These are phyloP conservation scores for Panopea generosa DNA, from an alignment of 2,888 invertebrate genomes.

Conservation along the genomic window DNA sequence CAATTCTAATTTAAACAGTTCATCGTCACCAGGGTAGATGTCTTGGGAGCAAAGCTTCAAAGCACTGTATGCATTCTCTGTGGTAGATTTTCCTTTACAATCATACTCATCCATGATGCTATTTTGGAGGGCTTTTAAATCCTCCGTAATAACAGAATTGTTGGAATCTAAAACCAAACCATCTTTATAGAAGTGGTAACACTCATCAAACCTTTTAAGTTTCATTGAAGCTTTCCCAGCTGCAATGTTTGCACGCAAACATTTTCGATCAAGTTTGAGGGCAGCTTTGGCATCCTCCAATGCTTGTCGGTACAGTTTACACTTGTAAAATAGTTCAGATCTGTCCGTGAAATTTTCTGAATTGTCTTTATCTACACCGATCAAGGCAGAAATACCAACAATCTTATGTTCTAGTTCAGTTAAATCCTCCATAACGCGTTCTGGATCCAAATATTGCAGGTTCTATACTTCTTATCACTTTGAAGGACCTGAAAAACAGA, in stretches of 20 bases:
- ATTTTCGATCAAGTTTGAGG: slow-evolving; percentile 44
- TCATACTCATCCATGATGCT: slow-evolving; percentile 71
- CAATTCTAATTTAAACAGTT: slow-evolving; percentile 70
- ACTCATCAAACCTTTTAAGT: slow-evolving; percentile 69
- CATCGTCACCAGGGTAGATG: slow-evolving; percentile 78
- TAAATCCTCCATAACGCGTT: slow-evolving; percentile 6
- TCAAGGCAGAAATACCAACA: slow-evolving; percentile 24
- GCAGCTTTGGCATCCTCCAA: slow-evolving; percentile 68
- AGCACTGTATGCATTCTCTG: slow-evolving; percentile 73
- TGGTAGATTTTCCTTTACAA: slow-evolving; percentile 24
- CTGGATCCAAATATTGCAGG: no score
- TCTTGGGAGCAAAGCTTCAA: slow-evolving; percentile 75
- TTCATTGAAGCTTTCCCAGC: slow-evolving; percentile 68
- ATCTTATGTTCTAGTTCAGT: slow-evolving; percentile 35
- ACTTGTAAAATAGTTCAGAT: slow-evolving; percentile 32
- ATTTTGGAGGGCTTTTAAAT: slow-evolving; percentile 69
- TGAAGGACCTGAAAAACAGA: no score
- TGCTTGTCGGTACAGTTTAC: slow-evolving; percentile 54
- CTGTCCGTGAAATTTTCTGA: slow-evolving; percentile 30
- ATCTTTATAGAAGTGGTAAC: slow-evolving; percentile 70
- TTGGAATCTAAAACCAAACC: slow-evolving; percentile 72
- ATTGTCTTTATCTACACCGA: slow-evolving; percentile 28
- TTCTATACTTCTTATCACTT: no score
- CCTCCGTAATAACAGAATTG: slow-evolving; percentile 64
- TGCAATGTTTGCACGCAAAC: slow-evolving; percentile 53